Base-by-base conservation (phyloP, 2,797 vertebrate genomes). In the Hippoglossus hippoglossus region DNA sequence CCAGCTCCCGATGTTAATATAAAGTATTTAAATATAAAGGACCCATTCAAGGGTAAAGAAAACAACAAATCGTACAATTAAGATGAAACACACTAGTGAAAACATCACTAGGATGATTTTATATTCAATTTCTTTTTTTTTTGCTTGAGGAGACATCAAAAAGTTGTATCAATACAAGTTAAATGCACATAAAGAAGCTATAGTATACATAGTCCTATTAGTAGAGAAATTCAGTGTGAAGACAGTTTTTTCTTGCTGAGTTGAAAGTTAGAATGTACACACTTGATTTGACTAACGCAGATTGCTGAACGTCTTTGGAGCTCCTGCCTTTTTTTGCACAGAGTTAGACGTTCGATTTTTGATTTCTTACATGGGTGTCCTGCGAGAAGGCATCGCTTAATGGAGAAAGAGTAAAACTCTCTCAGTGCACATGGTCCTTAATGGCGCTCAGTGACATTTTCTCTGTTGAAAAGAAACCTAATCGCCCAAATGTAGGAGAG, bases 391-490 rank as follows among this genome's bases (percentile, higher is more conserved):
- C 7, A 54, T 56, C 1, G 0, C 13, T 54, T 67, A 13, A 64
- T 28, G 58, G 15, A 53, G 26, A 6, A 44, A n/a, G 8, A 67
- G 6, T 16, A 18, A 36, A 15, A 22, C 21, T 15, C 24, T 26
- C 16, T 19, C 1, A 18, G 41, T 18, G 41, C 6, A 63, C 11
- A 31, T 39, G n/a, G 5, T 66, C 28, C 18, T 58, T 50, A 15
- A 18, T 4, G 41, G 13, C 5, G 41, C 41, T 44, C 34, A 4
- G 21, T 16, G 50, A 54, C 54, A 19, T 1, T 44, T 52, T 16
- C 39, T 73, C 13, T 58, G 11, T 36, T 69, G 22, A 49, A 28
- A 54, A 61, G 25, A 39, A 72, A 41, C 52, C 53, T 44, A 55
- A 31, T 13, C 31, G 7, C 26, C 24, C 22, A 36, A 36, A 44